Evolutionary conservation across 2,797 vertebrate genomes (phyloP).

Genomic region (Coilia nasus): DNA sequence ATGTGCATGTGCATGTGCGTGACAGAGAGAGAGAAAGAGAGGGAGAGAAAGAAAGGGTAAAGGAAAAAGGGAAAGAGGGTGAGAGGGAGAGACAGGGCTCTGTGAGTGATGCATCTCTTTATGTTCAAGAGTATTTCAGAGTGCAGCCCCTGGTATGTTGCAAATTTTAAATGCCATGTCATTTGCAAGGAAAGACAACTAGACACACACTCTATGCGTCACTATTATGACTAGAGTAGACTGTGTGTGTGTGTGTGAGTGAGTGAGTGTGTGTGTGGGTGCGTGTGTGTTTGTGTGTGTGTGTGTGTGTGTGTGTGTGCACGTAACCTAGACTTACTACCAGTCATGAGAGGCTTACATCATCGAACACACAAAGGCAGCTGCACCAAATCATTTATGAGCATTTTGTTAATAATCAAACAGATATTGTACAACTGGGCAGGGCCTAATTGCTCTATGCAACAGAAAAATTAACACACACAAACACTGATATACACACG

Average conservation of each 20-base stretch:
- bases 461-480: neutral
- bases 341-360: neutral
- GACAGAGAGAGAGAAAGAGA: too few species aligned
- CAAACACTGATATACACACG: neutral
- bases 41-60: constrained; percentile 9
- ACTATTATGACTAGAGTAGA: too few species aligned
- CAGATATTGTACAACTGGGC: neutral
- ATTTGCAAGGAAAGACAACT: neutral
- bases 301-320: neutral
- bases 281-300: neutral
- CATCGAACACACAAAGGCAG: neutral
- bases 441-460: neutral
- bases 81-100: constrained; percentile 15
- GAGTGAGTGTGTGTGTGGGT: neutral
- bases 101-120: neutral
- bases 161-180: neutral
- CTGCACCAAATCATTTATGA: neutral
- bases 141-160: neutral
- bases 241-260: neutral
- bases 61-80: neutral
- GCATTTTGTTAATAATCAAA: constrained; percentile 5
- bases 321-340: neutral
- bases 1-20: neutral
- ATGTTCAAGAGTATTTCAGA: neutral
- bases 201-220: neutral